Evolutionary conservation across 2,888 invertebrate species (phyloP).

Genomic region (Macropis europaea): DNA sequence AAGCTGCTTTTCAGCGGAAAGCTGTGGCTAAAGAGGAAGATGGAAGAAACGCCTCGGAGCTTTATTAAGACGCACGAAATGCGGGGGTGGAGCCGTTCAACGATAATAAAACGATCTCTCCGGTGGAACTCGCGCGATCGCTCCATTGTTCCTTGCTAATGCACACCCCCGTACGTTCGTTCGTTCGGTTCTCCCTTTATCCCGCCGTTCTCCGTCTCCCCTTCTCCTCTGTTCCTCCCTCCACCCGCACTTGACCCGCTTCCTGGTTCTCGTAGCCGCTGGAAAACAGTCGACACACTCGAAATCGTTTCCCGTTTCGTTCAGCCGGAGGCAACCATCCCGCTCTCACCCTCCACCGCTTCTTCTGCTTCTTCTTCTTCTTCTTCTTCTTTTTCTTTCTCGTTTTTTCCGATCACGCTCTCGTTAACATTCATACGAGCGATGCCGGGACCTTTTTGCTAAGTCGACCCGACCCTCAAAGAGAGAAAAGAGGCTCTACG

Average conservation of each 20-base stretch:
- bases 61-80: conserved; percentile 64
- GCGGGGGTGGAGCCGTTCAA: conserved; percentile 45
- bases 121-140: conserved; percentile 60
- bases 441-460: conserved; percentile 55
- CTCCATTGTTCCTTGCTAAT: conserved; percentile 65
- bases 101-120: conserved; percentile 64
- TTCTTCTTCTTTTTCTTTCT: neutral
- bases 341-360: neutral
- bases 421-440: conserved; percentile 66
- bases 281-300: conserved; percentile 46
- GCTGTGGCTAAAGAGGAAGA: conserved; percentile 3
- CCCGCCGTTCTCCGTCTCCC: neutral
- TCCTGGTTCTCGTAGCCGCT: conserved; percentile 37
- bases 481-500: conserved; percentile 48
- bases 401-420: conserved; percentile 56
- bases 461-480: conserved; percentile 56
- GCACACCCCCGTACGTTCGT: conserved; percentile 39
- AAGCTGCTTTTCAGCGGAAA: conserved; percentile 47
- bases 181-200: neutral
- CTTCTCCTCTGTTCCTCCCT: neutral
- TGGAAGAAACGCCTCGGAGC: conserved; percentile 47
- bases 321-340: neutral
- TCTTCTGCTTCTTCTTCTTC: conserved; percentile 6
- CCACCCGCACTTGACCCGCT: conserved; percentile 55
- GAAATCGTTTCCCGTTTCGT: conserved; percentile 53